Evolutionary conservation across 2,113 vertebrate genomes (phyloP), one percentile per base, ranked within the genome.

Genomic region (Dasypus novemcinctus): DNA sequence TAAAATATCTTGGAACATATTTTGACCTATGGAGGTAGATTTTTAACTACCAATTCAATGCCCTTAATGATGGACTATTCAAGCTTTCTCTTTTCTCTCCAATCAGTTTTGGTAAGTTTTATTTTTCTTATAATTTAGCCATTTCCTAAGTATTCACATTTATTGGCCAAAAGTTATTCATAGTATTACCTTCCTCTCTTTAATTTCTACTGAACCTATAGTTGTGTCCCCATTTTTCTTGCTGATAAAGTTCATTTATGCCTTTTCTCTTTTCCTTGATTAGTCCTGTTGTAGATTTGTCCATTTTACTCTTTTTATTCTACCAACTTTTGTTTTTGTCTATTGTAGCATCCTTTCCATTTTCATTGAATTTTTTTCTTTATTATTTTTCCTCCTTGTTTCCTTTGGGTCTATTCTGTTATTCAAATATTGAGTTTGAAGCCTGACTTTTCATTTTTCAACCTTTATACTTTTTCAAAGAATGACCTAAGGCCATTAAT

Each of bases 341-440:
- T 86, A 15, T 63, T 89, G 4, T 79, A 4, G 46, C 5, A 31
- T 41, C 11, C 14, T 95, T 81, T 69, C 15, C 43, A 38, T 1
- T 89, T 93, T 82, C 5, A 66, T 91, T n/a, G 59, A 31, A 14
- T 64, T 71, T 92, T 95, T n/a, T 17, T 78, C n/a, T 87, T 88
- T 46, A 9, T 72, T 63, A 2, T 83, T 8, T 85, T 59, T 80
- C 69, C 9, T 5, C 31, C 21, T 78, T 20, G 27, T 75, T 78
- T 74, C n/a, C 5, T 66, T 81, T 69, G 31, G 12, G 10, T 75
- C 88, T 91, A 57, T 54, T 88, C 11, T 87, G 15, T 68, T 82
- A 57, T 15, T 94, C 36, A 79, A 0, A 74, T 54, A 89, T 36
- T 78, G 74, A 57, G 52, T 90, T 93, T 11, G 7, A 64, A 95